Percentiles rank a stretch among this genome's conserved stretches.
phyloP scores from a whole-genome alignment of 2,797 vertebrate species.

The Lepilemur septentrionalis region DNA sequence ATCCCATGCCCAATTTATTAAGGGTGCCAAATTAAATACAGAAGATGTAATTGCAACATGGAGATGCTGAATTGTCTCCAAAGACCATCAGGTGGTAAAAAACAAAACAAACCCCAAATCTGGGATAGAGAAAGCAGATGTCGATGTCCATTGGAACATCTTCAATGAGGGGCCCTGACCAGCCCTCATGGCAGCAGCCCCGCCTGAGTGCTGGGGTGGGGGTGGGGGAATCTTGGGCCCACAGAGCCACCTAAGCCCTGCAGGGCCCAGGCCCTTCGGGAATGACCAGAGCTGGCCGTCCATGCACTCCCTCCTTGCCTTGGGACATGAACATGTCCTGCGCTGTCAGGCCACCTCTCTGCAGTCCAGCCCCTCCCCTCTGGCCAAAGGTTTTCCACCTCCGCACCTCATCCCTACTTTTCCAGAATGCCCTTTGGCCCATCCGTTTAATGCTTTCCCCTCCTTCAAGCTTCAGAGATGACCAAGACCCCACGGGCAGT shows the following conservation, averaged over 20 bases:
- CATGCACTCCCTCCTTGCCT: rapidly evolving
- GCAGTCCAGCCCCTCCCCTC: neutral
- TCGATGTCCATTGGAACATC: neutral
- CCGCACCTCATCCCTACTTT: neutral
- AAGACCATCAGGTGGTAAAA: neutral
- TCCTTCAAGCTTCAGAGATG: neutral
- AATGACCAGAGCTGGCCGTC: neutral
- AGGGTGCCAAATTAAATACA: constrained; percentile 27
- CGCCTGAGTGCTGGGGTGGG: too few relatives aligned
- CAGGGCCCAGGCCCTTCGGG: neutral
- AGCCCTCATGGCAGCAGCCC: neutral
- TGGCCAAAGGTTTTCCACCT: neutral
- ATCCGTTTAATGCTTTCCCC: neutral
- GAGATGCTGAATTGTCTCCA: neutral
- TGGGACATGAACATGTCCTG: neutral
- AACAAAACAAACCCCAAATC: neutral
- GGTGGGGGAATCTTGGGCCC: neutral
- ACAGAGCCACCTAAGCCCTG: neutral
- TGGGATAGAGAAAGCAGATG: neutral
- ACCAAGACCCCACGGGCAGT: neutral
- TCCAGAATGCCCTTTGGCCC: neutral
- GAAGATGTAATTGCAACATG: neutral
- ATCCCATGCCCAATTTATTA: neutral
- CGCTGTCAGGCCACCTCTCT: neutral
- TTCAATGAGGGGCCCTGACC: neutral